phyloP scores from a whole-genome alignment of 1,140 invertebrate genomes.

The Ostrea edulis region DNA sequence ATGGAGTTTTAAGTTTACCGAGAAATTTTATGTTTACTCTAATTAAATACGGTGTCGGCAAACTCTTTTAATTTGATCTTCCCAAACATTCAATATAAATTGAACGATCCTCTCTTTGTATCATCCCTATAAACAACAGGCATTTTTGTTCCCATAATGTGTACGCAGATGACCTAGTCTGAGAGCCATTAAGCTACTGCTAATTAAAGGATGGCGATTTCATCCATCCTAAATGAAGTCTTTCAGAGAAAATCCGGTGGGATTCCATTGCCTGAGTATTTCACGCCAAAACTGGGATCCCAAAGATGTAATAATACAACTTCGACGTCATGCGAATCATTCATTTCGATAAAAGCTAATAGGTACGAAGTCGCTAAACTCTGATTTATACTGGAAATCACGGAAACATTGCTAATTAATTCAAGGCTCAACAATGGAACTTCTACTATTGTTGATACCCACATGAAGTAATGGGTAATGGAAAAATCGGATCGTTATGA shows the following conservation, averaged over 20 bases:
- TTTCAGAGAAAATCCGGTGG: neutral
- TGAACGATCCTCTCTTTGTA: too few relatives aligned
- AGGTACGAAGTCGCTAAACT: neutral
- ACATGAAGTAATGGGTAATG: neutral
- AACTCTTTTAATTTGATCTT: too few relatives aligned
- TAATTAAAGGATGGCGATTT: neutral
- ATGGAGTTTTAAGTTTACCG: too few relatives aligned
- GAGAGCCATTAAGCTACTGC: neutral
- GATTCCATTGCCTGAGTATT: neutral
- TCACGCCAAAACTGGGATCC: neutral
- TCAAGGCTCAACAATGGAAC: neutral
- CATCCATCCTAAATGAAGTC: constrained; percentile 1
- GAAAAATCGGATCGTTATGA: neutral
- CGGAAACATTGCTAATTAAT: neutral
- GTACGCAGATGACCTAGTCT: neutral
- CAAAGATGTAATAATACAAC: neutral
- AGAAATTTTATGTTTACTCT: too few relatives aligned
- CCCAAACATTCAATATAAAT: too few relatives aligned
- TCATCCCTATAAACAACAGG: too few relatives aligned
- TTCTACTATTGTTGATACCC: neutral
- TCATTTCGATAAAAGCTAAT: constrained; percentile 17
- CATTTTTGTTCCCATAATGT: neutral
- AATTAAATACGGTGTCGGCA: too few relatives aligned
- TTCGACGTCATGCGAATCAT: neutral
- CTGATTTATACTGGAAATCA: constrained; percentile 6